Evolutionary conservation across 2,113 vertebrate genomes (phyloP).

Genomic region (Crocuta crocuta): DNA sequence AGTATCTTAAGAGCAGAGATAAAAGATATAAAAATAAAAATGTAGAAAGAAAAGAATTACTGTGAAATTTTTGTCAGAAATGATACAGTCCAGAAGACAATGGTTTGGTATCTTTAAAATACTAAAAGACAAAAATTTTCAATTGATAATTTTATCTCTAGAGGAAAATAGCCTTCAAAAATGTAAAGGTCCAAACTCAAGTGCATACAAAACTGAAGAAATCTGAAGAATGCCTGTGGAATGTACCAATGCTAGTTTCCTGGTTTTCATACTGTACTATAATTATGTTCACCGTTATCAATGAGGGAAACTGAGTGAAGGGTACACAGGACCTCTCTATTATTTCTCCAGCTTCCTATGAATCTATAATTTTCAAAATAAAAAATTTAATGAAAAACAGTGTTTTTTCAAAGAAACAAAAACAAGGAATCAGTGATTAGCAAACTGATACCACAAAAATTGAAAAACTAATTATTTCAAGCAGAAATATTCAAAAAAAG

Average conservation of each 20-base stretch:
- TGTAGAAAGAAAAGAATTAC: background rate
- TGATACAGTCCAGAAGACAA: background rate
- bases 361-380: background rate
- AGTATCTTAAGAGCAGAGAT: background rate
- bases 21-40: background rate
- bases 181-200: background rate
- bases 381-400: background rate
- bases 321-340: background rate
- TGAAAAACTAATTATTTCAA: background rate
- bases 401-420: background rate
- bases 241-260: background rate
- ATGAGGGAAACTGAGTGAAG: background rate
- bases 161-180: background rate
- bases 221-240: background rate
- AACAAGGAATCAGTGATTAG: background rate
- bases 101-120: background rate
- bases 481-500: background rate
- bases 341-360: background rate
- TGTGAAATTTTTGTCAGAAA: background rate
- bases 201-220: background rate
- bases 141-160: background rate
- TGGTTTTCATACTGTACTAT: background rate
- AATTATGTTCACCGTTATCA: background rate
- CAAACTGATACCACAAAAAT: background rate
- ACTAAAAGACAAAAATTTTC: background rate